Percentiles rank a stretch among this genome's conserved stretches.
Evolutionary conservation across 2,113 vertebrate species (phyloP).

Genomic region (Forbesichthys papilliferus): DNA sequence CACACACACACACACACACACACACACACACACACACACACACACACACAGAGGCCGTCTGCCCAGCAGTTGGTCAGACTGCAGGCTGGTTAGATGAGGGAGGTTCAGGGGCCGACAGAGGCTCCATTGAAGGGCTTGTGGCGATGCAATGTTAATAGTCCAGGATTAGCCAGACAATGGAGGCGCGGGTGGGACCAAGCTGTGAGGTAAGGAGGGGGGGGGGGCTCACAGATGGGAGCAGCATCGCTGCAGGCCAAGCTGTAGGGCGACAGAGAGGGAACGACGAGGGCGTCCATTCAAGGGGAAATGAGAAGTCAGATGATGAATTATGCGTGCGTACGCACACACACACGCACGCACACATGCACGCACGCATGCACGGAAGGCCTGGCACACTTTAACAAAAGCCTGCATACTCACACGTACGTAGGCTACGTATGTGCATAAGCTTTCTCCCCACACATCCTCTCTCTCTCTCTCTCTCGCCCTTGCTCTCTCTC

Average conservation of each 20-base stretch:
- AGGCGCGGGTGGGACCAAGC: constrained; percentile 51
- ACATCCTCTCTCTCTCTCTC: constrained; percentile 9
- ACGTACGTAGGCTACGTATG: not conserved
- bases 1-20: constrained; percentile 1
- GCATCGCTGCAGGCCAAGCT: constrained; percentile 40
- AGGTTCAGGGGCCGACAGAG: constrained; percentile 40
- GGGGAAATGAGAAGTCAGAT: constrained; percentile 2
- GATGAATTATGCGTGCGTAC: not conserved
- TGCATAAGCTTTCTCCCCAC: not conserved
- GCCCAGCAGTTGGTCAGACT: constrained; percentile 48
- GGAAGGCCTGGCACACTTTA: not conserved
- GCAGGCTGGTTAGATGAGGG: constrained; percentile 44
- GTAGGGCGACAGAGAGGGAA: not conserved
- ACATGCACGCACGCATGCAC: not conserved
- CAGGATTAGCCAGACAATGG: constrained; percentile 68
- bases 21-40: constrained; percentile 11
- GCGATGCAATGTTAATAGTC: constrained; percentile 52
- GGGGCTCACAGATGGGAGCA: constrained; percentile 62
- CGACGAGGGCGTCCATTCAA: not conserved
- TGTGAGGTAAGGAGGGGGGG: constrained; percentile 39
- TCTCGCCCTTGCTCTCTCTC: constrained; percentile 3
- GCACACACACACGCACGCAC: not conserved
- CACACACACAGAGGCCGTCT: not conserved
- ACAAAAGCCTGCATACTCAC: not conserved
- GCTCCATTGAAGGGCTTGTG: constrained; percentile 34